phyloP scores from a whole-genome alignment of 2,797 vertebrate genomes.

The Xyrichtys novacula region DNA sequence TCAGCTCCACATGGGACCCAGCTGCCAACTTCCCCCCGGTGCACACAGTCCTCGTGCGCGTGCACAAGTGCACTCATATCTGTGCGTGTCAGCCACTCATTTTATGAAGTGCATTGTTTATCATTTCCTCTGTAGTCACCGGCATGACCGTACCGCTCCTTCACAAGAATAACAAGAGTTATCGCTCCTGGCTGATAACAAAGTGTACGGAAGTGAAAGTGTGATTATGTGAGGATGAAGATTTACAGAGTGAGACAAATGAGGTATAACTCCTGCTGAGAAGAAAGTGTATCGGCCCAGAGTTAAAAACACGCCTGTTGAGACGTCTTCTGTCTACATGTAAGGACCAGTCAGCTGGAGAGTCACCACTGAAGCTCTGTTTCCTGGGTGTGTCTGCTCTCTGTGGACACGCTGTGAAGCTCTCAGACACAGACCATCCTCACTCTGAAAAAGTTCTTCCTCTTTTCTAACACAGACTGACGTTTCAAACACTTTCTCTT shows the following conservation, averaged over 20 bases:
- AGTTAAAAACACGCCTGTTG: constrained; percentile 1
- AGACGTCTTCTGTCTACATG: constrained; percentile 28
- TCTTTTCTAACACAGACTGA: not conserved
- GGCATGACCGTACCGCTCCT: not conserved
- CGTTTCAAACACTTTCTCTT: not conserved
- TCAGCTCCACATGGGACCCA: constrained; percentile 56
- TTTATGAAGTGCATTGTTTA: constrained; percentile 48
- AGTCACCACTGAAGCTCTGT: constrained; percentile 5
- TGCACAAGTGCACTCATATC: not conserved
- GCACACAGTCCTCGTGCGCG: constrained; percentile 8
- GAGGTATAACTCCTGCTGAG: constrained; percentile 1
- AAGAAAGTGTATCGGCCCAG: constrained; percentile 2
- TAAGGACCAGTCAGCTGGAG: constrained; percentile 42
- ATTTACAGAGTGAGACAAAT: not conserved
- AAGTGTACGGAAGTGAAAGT: constrained; percentile 20
- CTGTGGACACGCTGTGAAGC: constrained; percentile 30
- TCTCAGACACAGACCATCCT: constrained; percentile 9
- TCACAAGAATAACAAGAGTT: constrained; percentile 11
- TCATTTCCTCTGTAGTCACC: constrained; percentile 34
- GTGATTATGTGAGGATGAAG: constrained; percentile 7
- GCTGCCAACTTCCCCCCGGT: constrained; percentile 37
- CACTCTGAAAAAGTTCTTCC: not conserved
- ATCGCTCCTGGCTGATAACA: constrained; percentile 41
- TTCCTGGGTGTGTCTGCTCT: constrained; percentile 61
- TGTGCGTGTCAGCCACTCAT: constrained; percentile 22